phyloP scores from a whole-genome alignment of 2,888 invertebrate genomes.

The Cotesia congregata region DNA sequence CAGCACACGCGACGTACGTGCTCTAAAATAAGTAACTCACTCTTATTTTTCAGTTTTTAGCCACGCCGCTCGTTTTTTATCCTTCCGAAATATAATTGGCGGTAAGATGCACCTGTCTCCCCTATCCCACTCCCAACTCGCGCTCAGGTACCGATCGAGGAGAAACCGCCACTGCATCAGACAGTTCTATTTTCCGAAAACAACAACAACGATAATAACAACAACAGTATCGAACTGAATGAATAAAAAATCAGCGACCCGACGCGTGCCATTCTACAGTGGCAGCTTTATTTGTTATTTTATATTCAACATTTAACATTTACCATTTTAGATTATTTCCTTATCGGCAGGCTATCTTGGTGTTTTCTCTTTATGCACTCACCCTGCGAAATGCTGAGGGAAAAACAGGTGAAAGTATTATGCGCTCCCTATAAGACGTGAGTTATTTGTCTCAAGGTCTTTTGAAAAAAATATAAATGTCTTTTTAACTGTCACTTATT shows the following conservation, averaged over 20 bases:
- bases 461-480: background rate
- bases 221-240: background rate
- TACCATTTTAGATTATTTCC: no score
- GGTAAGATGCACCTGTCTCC: constrained; percentile 70
- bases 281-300: constrained; percentile 16
- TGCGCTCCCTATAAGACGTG: constrained; percentile 13
- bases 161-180: constrained; percentile 47
- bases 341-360: background rate
- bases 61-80: constrained; percentile 51
- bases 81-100: constrained; percentile 69
- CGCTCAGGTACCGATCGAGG: background rate
- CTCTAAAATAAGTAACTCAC: constrained; percentile 36
- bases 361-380: background rate
- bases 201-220: background rate
- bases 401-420: constrained; percentile 37
- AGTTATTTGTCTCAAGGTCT: background rate
- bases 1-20: constrained; percentile 38
- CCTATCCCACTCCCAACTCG: constrained; percentile 45
- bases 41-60: constrained; percentile 48
- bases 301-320: background rate
- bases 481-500: background rate
- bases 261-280: constrained; percentile 43
- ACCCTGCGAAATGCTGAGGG: constrained; percentile 1
- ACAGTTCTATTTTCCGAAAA: constrained; percentile 37
- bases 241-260: constrained; percentile 14